These are phyloP conservation scores for Sakesphorus luctuosus DNA, from an alignment of 2,113 vertebrate species.

Conservation along the genomic window DNA sequence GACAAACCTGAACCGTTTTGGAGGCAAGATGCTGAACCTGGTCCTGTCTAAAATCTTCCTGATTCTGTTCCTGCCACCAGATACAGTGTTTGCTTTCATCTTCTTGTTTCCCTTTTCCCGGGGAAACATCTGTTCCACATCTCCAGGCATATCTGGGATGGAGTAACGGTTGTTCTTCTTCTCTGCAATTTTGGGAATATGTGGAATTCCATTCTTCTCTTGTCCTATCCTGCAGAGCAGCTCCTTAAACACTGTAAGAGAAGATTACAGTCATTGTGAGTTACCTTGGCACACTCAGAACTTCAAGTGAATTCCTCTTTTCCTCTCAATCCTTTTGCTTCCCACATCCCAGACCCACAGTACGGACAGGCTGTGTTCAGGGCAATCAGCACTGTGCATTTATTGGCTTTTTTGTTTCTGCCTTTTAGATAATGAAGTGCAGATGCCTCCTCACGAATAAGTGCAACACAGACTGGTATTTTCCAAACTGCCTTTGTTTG, in stretches of 20 bases:
- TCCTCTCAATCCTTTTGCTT: not conserved
- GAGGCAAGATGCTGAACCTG: slow-evolving; percentile 94
- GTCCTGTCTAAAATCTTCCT: slow-evolving; percentile 97
- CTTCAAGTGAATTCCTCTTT: not conserved
- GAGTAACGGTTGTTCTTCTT: slow-evolving; percentile 97
- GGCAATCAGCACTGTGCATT: not conserved
- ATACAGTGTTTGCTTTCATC: slow-evolving; percentile 95
- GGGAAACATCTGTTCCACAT: slow-evolving; percentile 88
- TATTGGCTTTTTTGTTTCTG: not conserved
- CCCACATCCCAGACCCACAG: not conserved
- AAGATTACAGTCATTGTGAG: not conserved
- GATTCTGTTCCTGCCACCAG: slow-evolving; percentile 93
- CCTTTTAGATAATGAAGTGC: not conserved
- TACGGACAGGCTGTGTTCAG: not conserved
- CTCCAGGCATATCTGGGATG: slow-evolving; percentile 92
- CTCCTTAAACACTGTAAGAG: slow-evolving; percentile 91
- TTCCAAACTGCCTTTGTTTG: not conserved
- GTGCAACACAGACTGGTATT: not conserved
- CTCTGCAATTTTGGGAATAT: slow-evolving; percentile 96
- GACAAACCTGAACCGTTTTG: slow-evolving; percentile 93
- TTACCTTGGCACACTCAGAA: not conserved
- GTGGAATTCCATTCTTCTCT: slow-evolving; percentile 89
- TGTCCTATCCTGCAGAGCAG: slow-evolving; percentile 89
- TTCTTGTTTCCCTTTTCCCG: slow-evolving; percentile 91
- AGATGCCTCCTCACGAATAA: not conserved